These are phyloP conservation scores for Daubentonia madagascariensis DNA, from an alignment of 2,113 vertebrate genomes.

Conservation along the genomic window DNA sequence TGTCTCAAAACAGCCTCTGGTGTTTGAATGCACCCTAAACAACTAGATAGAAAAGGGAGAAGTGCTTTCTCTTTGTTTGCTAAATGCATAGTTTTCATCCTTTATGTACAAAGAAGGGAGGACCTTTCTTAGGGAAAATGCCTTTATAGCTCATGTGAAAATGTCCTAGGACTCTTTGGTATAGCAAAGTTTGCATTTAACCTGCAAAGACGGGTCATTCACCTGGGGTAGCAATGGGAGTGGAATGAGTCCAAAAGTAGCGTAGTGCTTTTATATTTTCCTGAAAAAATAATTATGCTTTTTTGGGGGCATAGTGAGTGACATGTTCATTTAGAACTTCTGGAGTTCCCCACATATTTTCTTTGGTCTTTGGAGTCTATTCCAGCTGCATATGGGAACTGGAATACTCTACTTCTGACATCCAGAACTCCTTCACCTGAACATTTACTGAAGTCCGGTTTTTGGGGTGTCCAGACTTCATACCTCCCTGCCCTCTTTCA, in stretches of 20 bases:
- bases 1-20: constrained; percentile 81
- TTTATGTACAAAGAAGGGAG: constrained; percentile 84
- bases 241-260: constrained; percentile 19
- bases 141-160: constrained; percentile 75
- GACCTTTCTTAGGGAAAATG: constrained; percentile 61
- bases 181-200: constrained; percentile 77
- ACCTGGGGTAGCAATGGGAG: constrained; percentile 46
- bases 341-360: constrained; percentile 55
- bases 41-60: constrained; percentile 84
- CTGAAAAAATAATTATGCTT: constrained; percentile 70
- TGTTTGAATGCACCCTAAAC: constrained; percentile 87
- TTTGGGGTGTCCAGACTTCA: not conserved
- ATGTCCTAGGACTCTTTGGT: constrained; percentile 87
- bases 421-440: constrained; percentile 39
- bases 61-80: constrained; percentile 98
- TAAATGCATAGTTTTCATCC: constrained; percentile 93
- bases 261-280: constrained; percentile 1
- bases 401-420: not conserved
- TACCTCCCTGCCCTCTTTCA: constrained; percentile 57
- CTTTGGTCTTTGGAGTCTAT: constrained; percentile 29
- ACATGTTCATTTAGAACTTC: constrained; percentile 62
- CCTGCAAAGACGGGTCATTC: constrained; percentile 57
- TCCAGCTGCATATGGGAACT: constrained; percentile 36
- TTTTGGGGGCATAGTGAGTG: constrained; percentile 10
- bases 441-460: constrained; percentile 54